phyloP scores from a whole-genome alignment of 2,888 invertebrate species.

The Tetranychus truncatus region DNA sequence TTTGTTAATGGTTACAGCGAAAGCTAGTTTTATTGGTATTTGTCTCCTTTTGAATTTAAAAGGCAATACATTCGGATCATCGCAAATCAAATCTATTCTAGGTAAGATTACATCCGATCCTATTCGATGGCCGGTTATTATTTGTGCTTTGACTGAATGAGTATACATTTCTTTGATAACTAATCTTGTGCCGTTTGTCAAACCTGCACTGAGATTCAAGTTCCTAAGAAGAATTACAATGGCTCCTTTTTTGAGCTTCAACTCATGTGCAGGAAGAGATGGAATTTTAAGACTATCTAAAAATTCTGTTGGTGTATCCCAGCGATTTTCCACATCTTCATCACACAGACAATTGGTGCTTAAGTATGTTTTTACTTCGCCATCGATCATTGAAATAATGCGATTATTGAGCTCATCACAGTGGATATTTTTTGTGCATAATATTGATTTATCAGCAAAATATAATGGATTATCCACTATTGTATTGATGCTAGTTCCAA shows the following conservation, averaged over 20 bases:
- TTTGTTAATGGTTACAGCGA: slow-evolving; percentile 26
- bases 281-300: slow-evolving; percentile 15
- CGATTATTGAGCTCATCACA: slow-evolving; percentile 14
- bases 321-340: neutral
- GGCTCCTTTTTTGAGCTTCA: slow-evolving; percentile 18
- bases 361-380: slow-evolving; percentile 5
- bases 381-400: slow-evolving; percentile 12
- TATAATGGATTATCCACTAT: neutral
- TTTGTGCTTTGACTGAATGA: neutral
- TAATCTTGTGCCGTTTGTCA: slow-evolving; percentile 19
- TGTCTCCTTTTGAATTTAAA: neutral
- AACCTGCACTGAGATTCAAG: slow-evolving; percentile 13
- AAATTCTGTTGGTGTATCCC: slow-evolving; percentile 15
- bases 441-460: slow-evolving; percentile 9
- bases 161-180: neutral
- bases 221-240: slow-evolving; percentile 19
- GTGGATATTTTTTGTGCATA: slow-evolving; percentile 15
- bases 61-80: neutral
- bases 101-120: neutral
- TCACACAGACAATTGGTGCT: neutral
- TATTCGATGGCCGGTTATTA: neutral
- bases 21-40: slow-evolving; percentile 22
- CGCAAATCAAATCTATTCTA: neutral
- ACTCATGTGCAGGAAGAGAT: slow-evolving; percentile 17
- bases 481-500: neutral